These are phyloP conservation scores for Ficedula albicollis DNA, from an alignment of 2,797 vertebrate species.

Conservation along the genomic window DNA sequence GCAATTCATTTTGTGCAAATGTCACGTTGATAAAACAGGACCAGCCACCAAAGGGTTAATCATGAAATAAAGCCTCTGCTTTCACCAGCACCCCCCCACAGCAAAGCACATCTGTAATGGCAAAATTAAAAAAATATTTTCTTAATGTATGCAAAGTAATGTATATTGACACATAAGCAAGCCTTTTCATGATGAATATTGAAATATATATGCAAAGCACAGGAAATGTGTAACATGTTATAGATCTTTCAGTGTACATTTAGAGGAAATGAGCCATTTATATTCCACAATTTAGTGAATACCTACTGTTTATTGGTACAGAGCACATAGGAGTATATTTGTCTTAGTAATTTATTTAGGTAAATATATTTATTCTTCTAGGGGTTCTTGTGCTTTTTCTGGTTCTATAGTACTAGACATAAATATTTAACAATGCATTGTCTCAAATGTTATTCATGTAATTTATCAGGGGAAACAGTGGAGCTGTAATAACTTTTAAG, in stretches of 20 bases:
- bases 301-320: slow-evolving; percentile 88
- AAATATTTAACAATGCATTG: slow-evolving; percentile 88
- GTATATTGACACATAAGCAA: slow-evolving; percentile 85
- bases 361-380: slow-evolving; percentile 88
- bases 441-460: slow-evolving; percentile 86
- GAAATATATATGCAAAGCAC: slow-evolving; percentile 89
- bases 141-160: slow-evolving; percentile 86
- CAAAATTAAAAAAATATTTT: slow-evolving; percentile 76
- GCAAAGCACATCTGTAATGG: slow-evolving; percentile 72
- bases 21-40: slow-evolving; percentile 89
- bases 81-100: background rate
- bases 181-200: slow-evolving; percentile 87
- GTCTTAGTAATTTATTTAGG: slow-evolving; percentile 89
- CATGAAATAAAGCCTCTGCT: slow-evolving; percentile 78
- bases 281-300: slow-evolving; percentile 88
- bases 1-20: slow-evolving; percentile 99
- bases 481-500: slow-evolving; percentile 81
- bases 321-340: slow-evolving; percentile 86
- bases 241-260: slow-evolving; percentile 86
- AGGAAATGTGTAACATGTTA: slow-evolving; percentile 84
- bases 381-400: slow-evolving; percentile 80
- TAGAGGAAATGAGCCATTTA: slow-evolving; percentile 88
- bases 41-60: slow-evolving; percentile 90
- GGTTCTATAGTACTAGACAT: slow-evolving; percentile 82
- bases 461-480: slow-evolving; percentile 83